Conservation (phyloP, 2,888 invertebrate genomes). For the Drosophila fulvimacula region DNA sequence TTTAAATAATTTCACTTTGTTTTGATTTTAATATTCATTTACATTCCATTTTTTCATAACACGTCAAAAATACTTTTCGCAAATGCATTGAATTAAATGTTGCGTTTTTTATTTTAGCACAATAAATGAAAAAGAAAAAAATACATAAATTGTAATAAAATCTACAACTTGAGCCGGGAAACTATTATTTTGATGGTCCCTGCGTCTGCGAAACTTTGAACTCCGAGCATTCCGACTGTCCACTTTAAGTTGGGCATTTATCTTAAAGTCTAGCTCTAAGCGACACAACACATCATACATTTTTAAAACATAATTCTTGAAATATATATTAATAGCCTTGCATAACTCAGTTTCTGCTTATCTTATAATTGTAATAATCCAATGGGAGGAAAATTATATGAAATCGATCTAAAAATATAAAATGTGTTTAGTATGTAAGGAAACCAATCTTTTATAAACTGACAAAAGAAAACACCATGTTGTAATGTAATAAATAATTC, state of each 20-base stretch:
- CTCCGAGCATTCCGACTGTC: constrained; percentile 65
- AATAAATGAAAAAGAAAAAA: constrained; percentile 49
- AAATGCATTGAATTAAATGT: constrained; percentile 37
- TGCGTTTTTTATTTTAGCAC: constrained; percentile 70
- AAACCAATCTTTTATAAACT: constrained; percentile 46
- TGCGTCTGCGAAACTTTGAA: constrained; percentile 20
- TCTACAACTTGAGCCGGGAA: constrained; percentile 29
- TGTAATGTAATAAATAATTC: constrained; percentile 65
- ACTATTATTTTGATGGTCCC: constrained; percentile 50
- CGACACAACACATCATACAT: constrained; percentile 12
- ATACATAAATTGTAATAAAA: constrained; percentile 6
- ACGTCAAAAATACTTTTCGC: constrained; percentile 30
- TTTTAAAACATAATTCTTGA: constrained; percentile 8
- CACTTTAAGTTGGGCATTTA: constrained; percentile 36
- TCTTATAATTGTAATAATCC: constrained; percentile 56
- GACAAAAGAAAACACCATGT: constrained; percentile 34
- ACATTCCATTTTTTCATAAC: constrained; percentile 38
- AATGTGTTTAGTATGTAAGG: constrained; percentile 46
- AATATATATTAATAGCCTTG: constrained; percentile 23
- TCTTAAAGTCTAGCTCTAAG: constrained; percentile 54
- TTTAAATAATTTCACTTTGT: constrained; percentile 83
- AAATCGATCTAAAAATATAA: constrained; percentile 56
- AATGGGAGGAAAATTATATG: constrained; percentile 58
- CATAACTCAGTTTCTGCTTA: constrained; percentile 31
- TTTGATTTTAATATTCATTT: constrained; percentile 65